Evolutionary conservation across 2,113 vertebrate species (phyloP), one percentile per base, ranked within the genome.

Genomic region (Zosterops japonicus): DNA sequence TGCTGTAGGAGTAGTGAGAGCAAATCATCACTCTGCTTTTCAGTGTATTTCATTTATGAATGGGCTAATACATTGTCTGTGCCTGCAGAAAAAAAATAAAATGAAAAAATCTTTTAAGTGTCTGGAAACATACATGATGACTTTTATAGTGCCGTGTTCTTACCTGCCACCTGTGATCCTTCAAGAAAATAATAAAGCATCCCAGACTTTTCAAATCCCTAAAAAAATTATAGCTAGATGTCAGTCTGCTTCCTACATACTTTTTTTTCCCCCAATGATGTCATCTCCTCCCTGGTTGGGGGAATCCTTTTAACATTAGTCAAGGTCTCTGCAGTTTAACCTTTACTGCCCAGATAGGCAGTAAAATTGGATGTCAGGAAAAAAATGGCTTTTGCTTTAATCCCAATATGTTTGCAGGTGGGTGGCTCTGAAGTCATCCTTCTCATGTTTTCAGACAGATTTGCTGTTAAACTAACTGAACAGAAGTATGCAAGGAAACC

Each of bases 1-100:
- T 91, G 28, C 65, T 79, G 94, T 91, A 94, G 95, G 93, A 93
- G 89, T 95, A 89, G 80, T 82, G 72, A 91, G 80, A 95, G 61
- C 52, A 87, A 95, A 71, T 36, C n/a, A 88, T 83, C 76, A 80
- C 64, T 17, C 47, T 3, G 6, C 46, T 71, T 84, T 86, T 78
- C 18, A 71, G 31, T 89, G 83, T 49, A 60, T 53, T 94, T 87
- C 12, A 17, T 94, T 96, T 76, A 89, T 97, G 93, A 97, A 95
- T 95, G 95, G 49, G n/a, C 57, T 86, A 83, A 55, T 78, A 59
- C 29, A 64, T 8, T 63, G 27, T 68, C 52, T 83, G 6, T 89
- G 33, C 49, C 24, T 89, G 56, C 44, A 89, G 35, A 0, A 11
- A 22, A 49, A 21, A 24, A 57, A 10, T 12, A 19, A 23, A 5